phyloP scores from a whole-genome alignment of 2,113 vertebrate genomes.

The Phrynosoma blainvillii region DNA sequence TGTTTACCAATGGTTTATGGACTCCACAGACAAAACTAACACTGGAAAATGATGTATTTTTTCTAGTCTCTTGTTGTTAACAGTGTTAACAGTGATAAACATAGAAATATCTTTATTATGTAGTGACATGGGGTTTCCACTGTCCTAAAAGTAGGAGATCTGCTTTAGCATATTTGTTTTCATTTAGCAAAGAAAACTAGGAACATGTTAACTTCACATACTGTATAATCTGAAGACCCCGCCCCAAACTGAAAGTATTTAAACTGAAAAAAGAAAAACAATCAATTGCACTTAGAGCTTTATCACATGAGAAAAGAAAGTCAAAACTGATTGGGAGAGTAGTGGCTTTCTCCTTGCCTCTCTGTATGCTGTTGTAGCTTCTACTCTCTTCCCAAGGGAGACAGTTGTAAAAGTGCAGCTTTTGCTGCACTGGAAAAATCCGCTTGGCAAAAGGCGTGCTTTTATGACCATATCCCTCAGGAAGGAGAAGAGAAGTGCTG shows the following conservation, averaged over 20 bases:
- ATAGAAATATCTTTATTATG: not conserved
- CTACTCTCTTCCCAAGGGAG: too few species aligned
- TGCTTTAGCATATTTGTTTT: not conserved
- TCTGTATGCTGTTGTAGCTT: not conserved
- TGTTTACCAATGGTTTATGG: not conserved
- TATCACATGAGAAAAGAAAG: too few species aligned
- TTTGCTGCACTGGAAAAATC: too few species aligned
- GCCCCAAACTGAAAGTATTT: not conserved
- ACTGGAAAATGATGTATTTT: not conserved
- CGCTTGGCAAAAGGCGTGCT: too few species aligned
- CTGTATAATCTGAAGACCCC: not conserved
- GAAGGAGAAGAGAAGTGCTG: too few species aligned
- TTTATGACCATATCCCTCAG: too few species aligned
- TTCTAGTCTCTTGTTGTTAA: not conserved
- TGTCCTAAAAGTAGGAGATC: not conserved
- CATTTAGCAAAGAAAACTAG: not conserved
- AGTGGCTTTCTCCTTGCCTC: not conserved
- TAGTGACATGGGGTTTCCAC: not conserved
- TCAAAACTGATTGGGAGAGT: not conserved
- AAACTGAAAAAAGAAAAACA: not conserved
- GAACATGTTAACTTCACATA: too few species aligned
- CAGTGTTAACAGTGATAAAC: not conserved
- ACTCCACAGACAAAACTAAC: not conserved
- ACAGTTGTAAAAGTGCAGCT: too few species aligned
- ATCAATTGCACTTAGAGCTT: too few species aligned